phyloP scores from a whole-genome alignment of 1,140 invertebrate species.

The Paraescarpia echinospica region DNA sequence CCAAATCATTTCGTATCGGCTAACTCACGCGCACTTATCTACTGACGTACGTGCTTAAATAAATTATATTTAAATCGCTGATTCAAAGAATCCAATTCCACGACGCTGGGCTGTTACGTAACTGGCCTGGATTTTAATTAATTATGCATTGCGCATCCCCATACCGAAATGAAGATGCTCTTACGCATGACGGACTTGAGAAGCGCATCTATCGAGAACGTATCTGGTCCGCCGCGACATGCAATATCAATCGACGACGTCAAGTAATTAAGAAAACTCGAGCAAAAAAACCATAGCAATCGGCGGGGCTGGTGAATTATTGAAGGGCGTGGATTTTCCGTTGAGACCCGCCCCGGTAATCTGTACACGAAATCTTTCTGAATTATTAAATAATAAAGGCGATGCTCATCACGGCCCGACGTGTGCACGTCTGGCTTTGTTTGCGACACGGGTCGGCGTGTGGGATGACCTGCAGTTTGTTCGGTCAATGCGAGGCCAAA shows the following conservation, averaged over 20 bases:
- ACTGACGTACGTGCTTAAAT: background rate
- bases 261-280: slow-evolving; percentile 6
- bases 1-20: background rate
- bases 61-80: background rate
- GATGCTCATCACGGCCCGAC: background rate
- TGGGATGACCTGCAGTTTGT: background rate
- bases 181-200: background rate
- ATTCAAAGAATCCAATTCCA: background rate
- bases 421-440: background rate
- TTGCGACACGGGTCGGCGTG: background rate
- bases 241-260: background rate
- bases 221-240: background rate
- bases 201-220: background rate
- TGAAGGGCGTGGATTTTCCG: background rate
- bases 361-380: background rate
- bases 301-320: background rate
- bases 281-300: background rate
- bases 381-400: background rate
- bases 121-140: background rate
- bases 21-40: background rate
- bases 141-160: background rate
- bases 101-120: background rate
- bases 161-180: background rate
- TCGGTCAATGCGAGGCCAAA: background rate
- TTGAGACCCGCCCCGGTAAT: background rate